Percentiles rank a stretch among this genome's conserved stretches.
These are phyloP conservation scores for Villa cingulata DNA, from an alignment of 2,888 invertebrate species.

Conservation along the genomic window DNA sequence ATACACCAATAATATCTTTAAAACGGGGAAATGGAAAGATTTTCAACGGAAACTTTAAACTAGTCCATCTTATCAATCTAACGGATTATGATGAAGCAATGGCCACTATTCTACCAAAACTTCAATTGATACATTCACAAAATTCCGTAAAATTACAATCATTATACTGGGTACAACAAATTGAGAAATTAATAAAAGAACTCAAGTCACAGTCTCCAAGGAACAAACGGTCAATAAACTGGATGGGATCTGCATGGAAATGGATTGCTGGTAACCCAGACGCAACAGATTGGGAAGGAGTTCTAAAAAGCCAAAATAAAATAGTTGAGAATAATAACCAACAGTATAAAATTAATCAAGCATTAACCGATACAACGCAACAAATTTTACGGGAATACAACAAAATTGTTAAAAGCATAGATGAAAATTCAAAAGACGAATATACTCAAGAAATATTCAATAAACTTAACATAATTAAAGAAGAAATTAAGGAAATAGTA, in stretches of 20 bases:
- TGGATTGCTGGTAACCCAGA: slow-evolving; percentile 4
- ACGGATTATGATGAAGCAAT: neutral
- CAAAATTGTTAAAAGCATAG: neutral
- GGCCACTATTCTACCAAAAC: neutral
- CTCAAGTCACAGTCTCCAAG: neutral
- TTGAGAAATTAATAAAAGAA: neutral
- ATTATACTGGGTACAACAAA: neutral
- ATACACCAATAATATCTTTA: too few relatives aligned
- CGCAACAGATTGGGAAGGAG: slow-evolving; percentile 1
- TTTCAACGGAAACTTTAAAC: too few relatives aligned
- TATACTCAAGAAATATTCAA: neutral
- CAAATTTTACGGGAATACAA: neutral
- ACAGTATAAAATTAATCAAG: neutral
- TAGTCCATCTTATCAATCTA: neutral
- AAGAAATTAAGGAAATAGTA: slow-evolving; percentile 9
- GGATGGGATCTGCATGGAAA: neutral
- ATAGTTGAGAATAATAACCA: slow-evolving; percentile 1
- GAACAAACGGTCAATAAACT: neutral
- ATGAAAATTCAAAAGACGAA: neutral
- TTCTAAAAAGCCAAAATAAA: slow-evolving; percentile 1
- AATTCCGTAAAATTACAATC: neutral
- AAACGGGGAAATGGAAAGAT: too few relatives aligned
- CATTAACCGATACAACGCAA: neutral
- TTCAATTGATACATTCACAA: neutral
- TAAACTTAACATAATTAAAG: slow-evolving; percentile 1